phyloP scores from a whole-genome alignment of 2,888 invertebrate species.

The Agonopterix arenella region DNA sequence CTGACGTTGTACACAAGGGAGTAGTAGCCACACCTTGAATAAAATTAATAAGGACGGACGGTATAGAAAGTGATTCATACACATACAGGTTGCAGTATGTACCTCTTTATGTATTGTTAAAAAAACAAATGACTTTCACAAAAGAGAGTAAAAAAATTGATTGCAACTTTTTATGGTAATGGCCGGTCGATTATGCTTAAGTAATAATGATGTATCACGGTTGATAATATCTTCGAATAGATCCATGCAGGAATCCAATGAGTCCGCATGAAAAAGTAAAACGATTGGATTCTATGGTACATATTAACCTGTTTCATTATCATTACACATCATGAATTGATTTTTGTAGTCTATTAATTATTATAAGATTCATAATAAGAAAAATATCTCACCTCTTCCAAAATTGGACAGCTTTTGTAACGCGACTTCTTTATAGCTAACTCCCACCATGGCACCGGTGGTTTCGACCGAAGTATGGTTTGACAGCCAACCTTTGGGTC shows the following conservation, averaged over 20 bases:
- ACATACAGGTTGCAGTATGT: not conserved
- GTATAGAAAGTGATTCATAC: constrained; percentile 20
- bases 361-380: constrained; percentile 2
- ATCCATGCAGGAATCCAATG: not conserved
- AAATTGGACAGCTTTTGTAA: constrained; percentile 88
- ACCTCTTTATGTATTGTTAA: too few species aligned
- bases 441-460: constrained; percentile 92
- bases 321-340: constrained; percentile 4
- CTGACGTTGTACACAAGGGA: constrained; percentile 29
- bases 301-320: not conserved
- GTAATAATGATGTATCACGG: constrained; percentile 13
- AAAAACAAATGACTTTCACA: too few species aligned
- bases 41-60: constrained; percentile 17
- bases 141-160: not conserved
- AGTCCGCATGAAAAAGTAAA: too few species aligned
- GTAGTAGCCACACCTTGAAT: constrained; percentile 16
- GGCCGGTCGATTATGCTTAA: constrained; percentile 1
- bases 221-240: constrained; percentile 13
- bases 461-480: constrained; percentile 80
- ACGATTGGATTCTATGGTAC: too few species aligned
- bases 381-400: constrained; percentile 77
- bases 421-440: constrained; percentile 87
- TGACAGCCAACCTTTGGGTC: constrained; percentile 83
- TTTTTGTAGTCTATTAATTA: not conserved
- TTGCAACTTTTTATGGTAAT: constrained; percentile 3